phyloP scores from a whole-genome alignment of 1,140 invertebrate genomes.

The roundworm (Caenorhabditis elegans) region WBcel235 BX284606.5:14307501-14308000 shows the following conservation, averaged over 20 bases:
- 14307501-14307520: too few relatives aligned
- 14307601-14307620: conserved; percentile 44
- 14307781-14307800: too few relatives aligned
- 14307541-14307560: too few relatives aligned
- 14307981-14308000: not conserved
- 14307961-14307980: not conserved
- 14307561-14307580: too few relatives aligned
- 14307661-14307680: conserved; percentile 94
- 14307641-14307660: conserved; percentile 96
- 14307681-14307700: conserved; percentile 64
- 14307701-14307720: conserved; percentile 3
- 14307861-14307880: not conserved
- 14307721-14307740: not conserved
- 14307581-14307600: not conserved
- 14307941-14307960: not conserved
- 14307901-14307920: not conserved
- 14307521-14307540: too few relatives aligned
- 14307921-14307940: not conserved
- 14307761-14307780: too few relatives aligned
- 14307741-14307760: not conserved
- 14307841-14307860: too few relatives aligned
- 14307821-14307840: too few relatives aligned
- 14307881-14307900: not conserved
- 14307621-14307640: conserved; percentile 91
- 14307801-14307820: too few relatives aligned